Base-by-base conservation (phyloP, 2,113 vertebrate genomes). In the Rhegmatorhina hoffmannsi region DNA sequence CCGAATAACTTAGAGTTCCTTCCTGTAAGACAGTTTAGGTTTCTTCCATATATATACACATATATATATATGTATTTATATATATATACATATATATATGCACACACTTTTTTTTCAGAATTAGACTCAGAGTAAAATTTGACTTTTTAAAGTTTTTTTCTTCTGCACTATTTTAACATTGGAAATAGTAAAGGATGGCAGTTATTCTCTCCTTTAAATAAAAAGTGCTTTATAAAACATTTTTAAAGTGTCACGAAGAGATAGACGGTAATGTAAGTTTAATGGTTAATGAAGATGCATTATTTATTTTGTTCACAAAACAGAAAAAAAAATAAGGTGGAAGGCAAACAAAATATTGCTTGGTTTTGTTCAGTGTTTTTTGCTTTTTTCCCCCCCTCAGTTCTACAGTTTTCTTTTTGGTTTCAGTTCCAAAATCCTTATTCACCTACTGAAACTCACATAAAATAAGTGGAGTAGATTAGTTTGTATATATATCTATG, bases 281-380 rank as follows among this genome's bases (percentile, higher is more conserved):
- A 20, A 13, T 75, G 4, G 2, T 59, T 78, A 85, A 56, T 10
- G 6, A 13, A 74, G 25, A 70, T 43, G 6, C 7, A n/a, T 72
- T 67, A 7, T 81, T 91, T 72, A 2, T 38, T 76, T 66, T 63
- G 11, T 38, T 91, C 78, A 49, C 10, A 59, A 33, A 21, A 63
- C 6, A 40, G 13, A 70, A 69, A 78, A 34, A 52, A 59, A 7
- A 29, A 43, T 67, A 70, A 79, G 2, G 11, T 53, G 2, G 19
- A 62, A 84, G 16, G 8, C 7, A 84, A 80, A 62, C 2, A 75
- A 77, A 76, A 40, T 60, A 33, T 20, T 53, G 0, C 5, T 74
- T 64, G 4, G 1, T 1, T 56, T 59, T 64, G 0, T 44, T 62
- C 58, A 4, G 2, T 60, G 3, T 1, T 74, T 56, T 64, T 87